Percentiles rank a stretch among this genome's conserved stretches.
Conservation (phyloP, 2,113 vertebrate genomes). For the Stigmatopora argus region DNA sequence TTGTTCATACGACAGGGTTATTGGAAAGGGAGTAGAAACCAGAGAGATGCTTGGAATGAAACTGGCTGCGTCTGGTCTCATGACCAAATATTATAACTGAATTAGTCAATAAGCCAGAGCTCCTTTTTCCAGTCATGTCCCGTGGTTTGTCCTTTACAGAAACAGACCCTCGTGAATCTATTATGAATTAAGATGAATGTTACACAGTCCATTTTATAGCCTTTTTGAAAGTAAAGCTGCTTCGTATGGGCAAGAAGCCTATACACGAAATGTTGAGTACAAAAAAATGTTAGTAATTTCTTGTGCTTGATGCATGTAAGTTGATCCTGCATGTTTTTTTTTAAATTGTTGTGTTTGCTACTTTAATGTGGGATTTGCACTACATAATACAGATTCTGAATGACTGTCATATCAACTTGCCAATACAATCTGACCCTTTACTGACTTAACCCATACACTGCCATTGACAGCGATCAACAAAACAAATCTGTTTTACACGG, state of each 20-base stretch:
- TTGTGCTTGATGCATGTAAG: conserved; percentile 51
- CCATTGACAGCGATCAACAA: too few species aligned
- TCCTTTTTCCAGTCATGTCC: conserved; percentile 52
- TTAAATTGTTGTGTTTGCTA: conserved; percentile 18
- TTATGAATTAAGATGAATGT: conserved; percentile 36
- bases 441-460: too few species aligned
- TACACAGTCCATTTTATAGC: conserved; percentile 34
- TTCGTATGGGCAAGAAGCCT: conserved; percentile 14
- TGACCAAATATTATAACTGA: neutral
- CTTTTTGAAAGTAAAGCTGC: conserved; percentile 28
- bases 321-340: conserved; percentile 23
- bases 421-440: neutral
- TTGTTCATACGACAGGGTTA: conserved; percentile 1
- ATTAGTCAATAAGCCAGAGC: conserved; percentile 7
- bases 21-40: conserved; percentile 17
- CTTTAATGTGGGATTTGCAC: conserved; percentile 48
- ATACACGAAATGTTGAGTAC: conserved; percentile 16
- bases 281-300: conserved; percentile 21
- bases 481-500: too few species aligned
- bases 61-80: conserved; percentile 1
- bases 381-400: conserved; percentile 9
- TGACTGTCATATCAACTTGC: conserved; percentile 12
- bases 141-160: conserved; percentile 40
- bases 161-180: conserved; percentile 26
- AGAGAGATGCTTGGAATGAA: conserved; percentile 47